A percentile compares a stretch with the other conserved stretches of the same genome.
Evolutionary conservation across 2,797 vertebrate genomes (phyloP).

Genomic region (Megaceryle alcyon): DNA sequence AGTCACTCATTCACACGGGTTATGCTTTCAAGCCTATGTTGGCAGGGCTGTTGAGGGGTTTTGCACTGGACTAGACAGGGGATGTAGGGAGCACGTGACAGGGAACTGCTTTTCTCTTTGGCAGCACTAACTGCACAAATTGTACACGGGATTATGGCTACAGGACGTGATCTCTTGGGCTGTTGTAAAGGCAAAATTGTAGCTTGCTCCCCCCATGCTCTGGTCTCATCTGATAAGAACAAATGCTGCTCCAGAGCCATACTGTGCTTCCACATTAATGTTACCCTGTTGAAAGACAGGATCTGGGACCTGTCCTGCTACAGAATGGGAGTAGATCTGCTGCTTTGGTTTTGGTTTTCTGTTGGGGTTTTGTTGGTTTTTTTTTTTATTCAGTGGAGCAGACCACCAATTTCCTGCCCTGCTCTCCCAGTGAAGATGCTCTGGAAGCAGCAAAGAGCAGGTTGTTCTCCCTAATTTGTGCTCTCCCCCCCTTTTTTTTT

Average conservation of each 20-base stretch:
- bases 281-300: neutral
- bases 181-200: neutral
- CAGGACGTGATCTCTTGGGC: neutral
- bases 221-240: neutral
- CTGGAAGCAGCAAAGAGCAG: neutral
- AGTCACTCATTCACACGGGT: neutral
- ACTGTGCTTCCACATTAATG: neutral
- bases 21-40: neutral
- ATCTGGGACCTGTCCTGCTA: neutral
- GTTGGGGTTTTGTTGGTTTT: too few species aligned
- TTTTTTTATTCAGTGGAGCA: neutral
- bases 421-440: neutral
- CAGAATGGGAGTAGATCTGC: neutral
- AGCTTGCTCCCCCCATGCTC: neutral
- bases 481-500: neutral
- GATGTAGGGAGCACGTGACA: neutral
- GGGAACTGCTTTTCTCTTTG: neutral
- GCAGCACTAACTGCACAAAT: neutral
- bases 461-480: neutral
- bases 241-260: neutral
- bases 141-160: neutral
- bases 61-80: neutral
- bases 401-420: neutral
- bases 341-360: neutral
- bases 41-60: neutral